Evolutionary conservation across 2,113 vertebrate genomes (phyloP), one percentile per base, ranked within the genome.

Genomic region (Microcebus griseorufus): DNA sequence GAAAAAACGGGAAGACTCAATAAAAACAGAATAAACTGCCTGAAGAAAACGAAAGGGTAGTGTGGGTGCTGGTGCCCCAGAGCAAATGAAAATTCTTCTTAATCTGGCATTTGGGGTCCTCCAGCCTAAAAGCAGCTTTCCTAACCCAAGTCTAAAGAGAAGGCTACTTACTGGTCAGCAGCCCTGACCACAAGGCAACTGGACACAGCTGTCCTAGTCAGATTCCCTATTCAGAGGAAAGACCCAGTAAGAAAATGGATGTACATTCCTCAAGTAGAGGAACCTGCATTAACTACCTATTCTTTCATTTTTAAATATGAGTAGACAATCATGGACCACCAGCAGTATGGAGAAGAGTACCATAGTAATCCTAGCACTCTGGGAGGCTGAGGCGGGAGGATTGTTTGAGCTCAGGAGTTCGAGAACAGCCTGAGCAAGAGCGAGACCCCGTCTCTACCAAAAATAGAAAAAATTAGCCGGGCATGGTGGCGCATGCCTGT

Each of bases 221-320:
- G 83, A 87, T 37, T 48, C 64, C 16, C 27, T 75, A 62, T 70
- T 94, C 16, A 76, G 42, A 7, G 58, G 22, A 81, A 23, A 76
- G 29, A 90, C 14, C 27, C 55, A 58, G n/a, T 70, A 37, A 93
- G 82, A 82, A 94, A 94, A 75, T 10, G 22, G 18, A 69, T 87
- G 70, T 94, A 92, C 6, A 84, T 58, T 62, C 11, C 83, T 29
- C 60, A 88, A 91, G 22, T 53, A 72, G 17, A 93, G 4, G 22
- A 88, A 90, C 7, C 16, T 60, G 27, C 51, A 79, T n/a, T 34
- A 93, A 67, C 23, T n/a, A 73, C 14, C 6, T 78, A 88, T 93
- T 94, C 16, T 58, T 94, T 95, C 81, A 75, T 72, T 92, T 97
- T 84, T 32, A 93, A 87, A 80, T 62, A 90, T 72, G 64, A 85